Percentiles rank a stretch among this genome's conserved stretches.
Conservation (phyloP, 2,113 vertebrate genomes). For the Tragelaphus strepsiceros region DNA sequence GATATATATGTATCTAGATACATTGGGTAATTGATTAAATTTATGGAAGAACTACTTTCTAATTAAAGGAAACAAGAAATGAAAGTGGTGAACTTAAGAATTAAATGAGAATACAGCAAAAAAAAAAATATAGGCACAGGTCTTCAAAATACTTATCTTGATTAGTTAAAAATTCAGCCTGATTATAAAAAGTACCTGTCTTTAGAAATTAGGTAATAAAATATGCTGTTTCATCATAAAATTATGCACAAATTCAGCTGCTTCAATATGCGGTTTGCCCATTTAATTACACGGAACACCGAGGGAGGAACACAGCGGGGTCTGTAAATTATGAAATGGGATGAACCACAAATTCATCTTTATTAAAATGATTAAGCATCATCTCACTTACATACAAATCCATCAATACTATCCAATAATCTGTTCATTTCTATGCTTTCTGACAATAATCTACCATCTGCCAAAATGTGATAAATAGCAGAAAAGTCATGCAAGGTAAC, state of each 20-base stretch:
- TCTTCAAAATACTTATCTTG: not conserved
- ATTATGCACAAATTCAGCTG: slow-evolving; percentile 13
- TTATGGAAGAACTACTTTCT: not conserved
- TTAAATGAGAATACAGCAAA: not conserved
- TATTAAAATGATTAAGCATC: slow-evolving; percentile 45
- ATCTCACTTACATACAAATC: not conserved
- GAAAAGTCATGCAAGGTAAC: not conserved
- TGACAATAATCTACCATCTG: not conserved
- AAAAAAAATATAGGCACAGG: not conserved
- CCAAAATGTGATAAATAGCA: not conserved
- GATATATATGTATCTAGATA: not conserved
- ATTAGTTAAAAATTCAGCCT: slow-evolving; percentile 7
- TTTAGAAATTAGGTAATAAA: slow-evolving; percentile 48
- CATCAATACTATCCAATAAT: not conserved
- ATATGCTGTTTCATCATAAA: slow-evolving; percentile 27
- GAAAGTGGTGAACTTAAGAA: not conserved
- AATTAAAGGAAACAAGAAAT: not conserved
- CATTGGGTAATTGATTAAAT: not conserved
- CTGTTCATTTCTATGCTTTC: slow-evolving; percentile 6
- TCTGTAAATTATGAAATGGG: slow-evolving; percentile 57
- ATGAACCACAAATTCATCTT: slow-evolving; percentile 50
- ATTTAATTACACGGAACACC: slow-evolving; percentile 51
- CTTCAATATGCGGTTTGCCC: not conserved
- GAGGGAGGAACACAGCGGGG: slow-evolving; percentile 7
- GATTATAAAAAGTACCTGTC: slow-evolving; percentile 38